Conservation (phyloP, 30 jellyfish, hydroid and myxozoan species). For the Cassiopea andromeda region DNA sequence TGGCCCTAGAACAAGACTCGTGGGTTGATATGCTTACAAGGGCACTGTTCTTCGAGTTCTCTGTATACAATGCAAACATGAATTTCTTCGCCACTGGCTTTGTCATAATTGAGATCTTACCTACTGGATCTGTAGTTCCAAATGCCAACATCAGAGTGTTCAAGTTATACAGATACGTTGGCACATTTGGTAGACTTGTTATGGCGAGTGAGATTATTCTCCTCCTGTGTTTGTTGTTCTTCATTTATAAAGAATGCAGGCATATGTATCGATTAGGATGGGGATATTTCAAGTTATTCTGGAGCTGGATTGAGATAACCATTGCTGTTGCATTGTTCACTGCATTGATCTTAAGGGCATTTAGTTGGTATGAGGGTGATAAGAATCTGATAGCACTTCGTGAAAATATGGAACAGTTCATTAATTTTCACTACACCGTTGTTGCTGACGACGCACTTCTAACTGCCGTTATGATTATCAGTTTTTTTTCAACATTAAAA, state of each 20-base stretch:
- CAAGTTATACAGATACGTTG: constrained; percentile 66
- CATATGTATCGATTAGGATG: constrained; percentile 49
- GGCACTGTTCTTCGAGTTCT: constrained; percentile 85
- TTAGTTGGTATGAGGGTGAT: constrained; percentile 65
- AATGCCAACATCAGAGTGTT: constrained; percentile 44
- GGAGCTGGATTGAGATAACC: constrained; percentile 67
- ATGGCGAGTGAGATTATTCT: constrained; percentile 69
- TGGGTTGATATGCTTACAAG: constrained; percentile 82
- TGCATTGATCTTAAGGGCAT: constrained; percentile 35
- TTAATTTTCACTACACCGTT: constrained; percentile 80
- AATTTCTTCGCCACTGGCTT: constrained; percentile 79
- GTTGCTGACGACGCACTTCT: constrained; percentile 66
- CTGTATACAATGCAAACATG: constrained; percentile 83
- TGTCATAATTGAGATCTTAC: constrained; percentile 60
- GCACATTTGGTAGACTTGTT: constrained; percentile 27
- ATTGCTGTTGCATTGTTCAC: constrained; percentile 46
- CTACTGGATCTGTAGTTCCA: constrained; percentile 78
- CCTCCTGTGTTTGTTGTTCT: constrained; percentile 56
- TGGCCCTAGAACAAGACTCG: constrained; percentile 59
- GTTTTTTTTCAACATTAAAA: constrained; percentile 61
- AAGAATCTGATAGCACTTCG: constrained; percentile 42
- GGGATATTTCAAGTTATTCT: constrained; percentile 59
- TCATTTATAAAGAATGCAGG: constrained; percentile 61
- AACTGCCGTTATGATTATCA: constrained; percentile 43
- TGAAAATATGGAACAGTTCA: constrained; percentile 61